Evolutionary conservation across 2,888 invertebrate genomes (phyloP).

Genomic region (Liodrosophila aerea): DNA sequence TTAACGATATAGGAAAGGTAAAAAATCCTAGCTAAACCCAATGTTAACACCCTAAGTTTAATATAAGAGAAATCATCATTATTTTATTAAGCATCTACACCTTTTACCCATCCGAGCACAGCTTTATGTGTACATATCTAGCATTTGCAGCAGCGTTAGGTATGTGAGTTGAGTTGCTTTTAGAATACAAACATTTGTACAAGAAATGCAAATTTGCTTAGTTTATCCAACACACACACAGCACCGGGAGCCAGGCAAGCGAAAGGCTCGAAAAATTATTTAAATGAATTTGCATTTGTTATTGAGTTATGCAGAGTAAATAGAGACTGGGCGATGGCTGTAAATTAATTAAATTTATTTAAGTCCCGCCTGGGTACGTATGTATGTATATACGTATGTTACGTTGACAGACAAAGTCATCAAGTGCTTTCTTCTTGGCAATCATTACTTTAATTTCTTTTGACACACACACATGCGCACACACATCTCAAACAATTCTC

Average conservation of each 20-base stretch:
- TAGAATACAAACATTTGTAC: slow-evolving; percentile 58
- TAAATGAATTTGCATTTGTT: slow-evolving; percentile 61
- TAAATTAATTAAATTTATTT: slow-evolving; percentile 69
- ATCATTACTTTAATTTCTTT: slow-evolving; percentile 73
- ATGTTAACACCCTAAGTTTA: too few species aligned
- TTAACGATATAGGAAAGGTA: too few species aligned
- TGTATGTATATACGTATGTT: slow-evolving; percentile 6
- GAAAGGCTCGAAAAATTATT: slow-evolving; percentile 34
- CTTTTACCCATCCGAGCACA: too few species aligned
- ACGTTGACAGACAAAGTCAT: slow-evolving; percentile 38
- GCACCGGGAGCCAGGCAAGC: slow-evolving; percentile 7
- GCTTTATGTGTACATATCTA: neutral
- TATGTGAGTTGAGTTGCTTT: slow-evolving; percentile 28
- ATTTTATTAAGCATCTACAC: neutral
- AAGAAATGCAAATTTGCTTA: slow-evolving; percentile 60
- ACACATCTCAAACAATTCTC: slow-evolving; percentile 41
- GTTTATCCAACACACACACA: slow-evolving; percentile 32
- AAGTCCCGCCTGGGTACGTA: slow-evolving; percentile 20
- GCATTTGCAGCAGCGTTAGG: slow-evolving; percentile 23
- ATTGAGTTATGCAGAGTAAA: slow-evolving; percentile 42
- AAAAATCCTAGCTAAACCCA: too few species aligned
- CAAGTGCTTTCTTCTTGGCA: slow-evolving; percentile 27
- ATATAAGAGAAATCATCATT: too few species aligned
- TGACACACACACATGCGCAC: slow-evolving; percentile 34
- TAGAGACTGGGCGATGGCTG: slow-evolving; percentile 15